Evolutionary conservation across 2,797 vertebrate species (phyloP).

Genomic region (Propithecus deckenii): DNA sequence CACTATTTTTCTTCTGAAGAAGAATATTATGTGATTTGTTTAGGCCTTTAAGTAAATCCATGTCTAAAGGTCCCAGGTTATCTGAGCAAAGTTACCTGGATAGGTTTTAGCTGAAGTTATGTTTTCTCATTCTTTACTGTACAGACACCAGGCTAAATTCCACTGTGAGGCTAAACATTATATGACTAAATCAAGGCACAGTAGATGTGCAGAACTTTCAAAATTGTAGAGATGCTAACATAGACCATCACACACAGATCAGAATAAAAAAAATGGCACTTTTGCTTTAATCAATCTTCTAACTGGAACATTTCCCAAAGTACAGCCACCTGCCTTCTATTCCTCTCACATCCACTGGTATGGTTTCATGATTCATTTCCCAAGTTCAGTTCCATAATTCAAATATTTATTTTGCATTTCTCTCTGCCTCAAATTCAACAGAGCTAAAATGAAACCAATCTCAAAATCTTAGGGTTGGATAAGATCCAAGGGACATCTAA

Average conservation of each 20-base stretch:
- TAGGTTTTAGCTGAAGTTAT: background rate
- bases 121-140: background rate
- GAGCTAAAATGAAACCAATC: conserved; percentile 58
- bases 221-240: background rate
- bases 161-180: background rate
- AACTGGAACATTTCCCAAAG: background rate
- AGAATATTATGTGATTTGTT: conserved; percentile 9
- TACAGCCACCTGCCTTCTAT: background rate
- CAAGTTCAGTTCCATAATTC: conserved; percentile 30
- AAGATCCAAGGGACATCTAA: background rate
- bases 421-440: conserved; percentile 43
- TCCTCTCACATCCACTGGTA: background rate
- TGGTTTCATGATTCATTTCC: conserved; percentile 5
- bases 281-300: background rate
- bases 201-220: background rate
- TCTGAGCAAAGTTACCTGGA: background rate
- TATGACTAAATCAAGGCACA: background rate
- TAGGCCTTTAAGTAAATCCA: conserved; percentile 36
- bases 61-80: background rate
- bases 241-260: background rate
- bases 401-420: conserved; percentile 44
- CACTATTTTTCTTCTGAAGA: conserved; percentile 35
- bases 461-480: conserved; percentile 3
- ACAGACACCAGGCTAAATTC: background rate
- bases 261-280: background rate